Evolutionary conservation across 2,113 vertebrate genomes (phyloP).

Genomic region (Pedetes capensis): DNA sequence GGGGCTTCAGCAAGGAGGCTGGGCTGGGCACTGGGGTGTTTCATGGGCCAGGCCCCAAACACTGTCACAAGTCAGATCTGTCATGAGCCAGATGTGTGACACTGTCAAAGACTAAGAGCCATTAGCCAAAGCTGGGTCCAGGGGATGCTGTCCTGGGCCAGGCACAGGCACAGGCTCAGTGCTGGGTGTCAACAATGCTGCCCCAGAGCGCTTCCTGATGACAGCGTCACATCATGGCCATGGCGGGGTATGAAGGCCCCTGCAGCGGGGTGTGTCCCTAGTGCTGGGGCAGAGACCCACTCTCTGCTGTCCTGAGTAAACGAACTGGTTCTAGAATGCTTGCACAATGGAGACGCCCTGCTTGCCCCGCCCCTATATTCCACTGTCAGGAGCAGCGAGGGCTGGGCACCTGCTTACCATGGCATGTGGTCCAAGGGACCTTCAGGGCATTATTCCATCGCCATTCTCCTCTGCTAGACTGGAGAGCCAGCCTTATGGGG

Average conservation of each 20-base stretch:
- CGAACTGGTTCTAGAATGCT: conserved; percentile 66
- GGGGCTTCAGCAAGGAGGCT: neutral
- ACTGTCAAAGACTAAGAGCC: neutral
- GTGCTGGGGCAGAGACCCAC: neutral
- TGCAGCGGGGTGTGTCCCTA: neutral
- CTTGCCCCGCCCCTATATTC: neutral
- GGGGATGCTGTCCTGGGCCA: neutral
- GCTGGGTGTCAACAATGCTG: rapidly evolving
- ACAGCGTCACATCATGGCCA: neutral
- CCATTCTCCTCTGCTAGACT: neutral
- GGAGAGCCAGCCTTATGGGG: neutral
- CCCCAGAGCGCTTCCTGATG: neutral
- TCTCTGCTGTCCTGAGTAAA: neutral
- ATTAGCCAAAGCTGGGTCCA: neutral
- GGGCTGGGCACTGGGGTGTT: too few species aligned
- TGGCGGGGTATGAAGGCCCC: neutral
- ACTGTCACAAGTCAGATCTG: neutral
- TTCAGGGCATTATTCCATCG: neutral
- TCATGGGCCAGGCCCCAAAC: neutral
- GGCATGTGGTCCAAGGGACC: conserved; percentile 4
- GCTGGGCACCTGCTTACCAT: neutral
- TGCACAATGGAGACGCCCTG: neutral
- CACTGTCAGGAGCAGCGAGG: neutral
- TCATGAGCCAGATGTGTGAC: neutral
- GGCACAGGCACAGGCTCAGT: neutral